Evolutionary conservation across 92 coral and sea anemone genomes (phyloP).

Genomic region (Palythoa caribaeorum): DNA sequence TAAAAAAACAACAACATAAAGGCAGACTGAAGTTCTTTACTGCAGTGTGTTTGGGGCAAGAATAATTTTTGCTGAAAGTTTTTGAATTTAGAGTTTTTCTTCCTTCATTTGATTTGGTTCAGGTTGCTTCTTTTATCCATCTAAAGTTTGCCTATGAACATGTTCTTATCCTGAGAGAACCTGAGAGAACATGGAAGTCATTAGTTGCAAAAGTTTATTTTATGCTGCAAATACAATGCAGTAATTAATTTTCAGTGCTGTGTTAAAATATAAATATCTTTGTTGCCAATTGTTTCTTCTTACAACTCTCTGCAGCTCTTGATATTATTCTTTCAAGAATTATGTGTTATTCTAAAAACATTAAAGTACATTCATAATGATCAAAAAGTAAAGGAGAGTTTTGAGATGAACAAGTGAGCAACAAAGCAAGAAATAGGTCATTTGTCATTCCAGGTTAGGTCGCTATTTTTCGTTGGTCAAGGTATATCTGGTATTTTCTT

Average conservation of each 20-base stretch:
- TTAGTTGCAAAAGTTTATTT: background rate
- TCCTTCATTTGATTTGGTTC: background rate
- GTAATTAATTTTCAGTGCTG: conserved; percentile 25
- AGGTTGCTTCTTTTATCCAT: background rate
- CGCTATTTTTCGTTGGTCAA: conserved; percentile 25
- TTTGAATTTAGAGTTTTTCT: background rate
- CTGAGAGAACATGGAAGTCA: background rate
- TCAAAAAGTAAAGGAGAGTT: background rate
- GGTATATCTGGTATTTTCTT: background rate
- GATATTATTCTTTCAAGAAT: background rate
- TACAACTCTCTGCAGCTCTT: background rate
- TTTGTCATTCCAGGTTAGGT: conserved; percentile 46
- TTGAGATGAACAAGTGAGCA: conserved; percentile 36
- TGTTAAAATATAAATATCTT: conserved; percentile 5
- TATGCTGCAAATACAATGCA: conserved; percentile 13
- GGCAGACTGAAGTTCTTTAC: conserved; percentile 20
- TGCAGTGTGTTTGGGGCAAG: conserved; percentile 19
- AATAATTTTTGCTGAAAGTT: background rate
- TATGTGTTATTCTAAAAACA: background rate
- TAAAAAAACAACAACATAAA: background rate
- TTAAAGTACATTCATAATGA: background rate
- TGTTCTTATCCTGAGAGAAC: background rate
- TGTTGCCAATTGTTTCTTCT: conserved; percentile 40
- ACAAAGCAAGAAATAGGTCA: conserved; percentile 4
- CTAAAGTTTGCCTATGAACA: background rate